A percentile compares a stretch with the other conserved stretches of the same genome.
These are phyloP conservation scores for Drosophila miranda DNA, from an alignment of 1,140 invertebrate genomes.

Conservation along the genomic window DNA sequence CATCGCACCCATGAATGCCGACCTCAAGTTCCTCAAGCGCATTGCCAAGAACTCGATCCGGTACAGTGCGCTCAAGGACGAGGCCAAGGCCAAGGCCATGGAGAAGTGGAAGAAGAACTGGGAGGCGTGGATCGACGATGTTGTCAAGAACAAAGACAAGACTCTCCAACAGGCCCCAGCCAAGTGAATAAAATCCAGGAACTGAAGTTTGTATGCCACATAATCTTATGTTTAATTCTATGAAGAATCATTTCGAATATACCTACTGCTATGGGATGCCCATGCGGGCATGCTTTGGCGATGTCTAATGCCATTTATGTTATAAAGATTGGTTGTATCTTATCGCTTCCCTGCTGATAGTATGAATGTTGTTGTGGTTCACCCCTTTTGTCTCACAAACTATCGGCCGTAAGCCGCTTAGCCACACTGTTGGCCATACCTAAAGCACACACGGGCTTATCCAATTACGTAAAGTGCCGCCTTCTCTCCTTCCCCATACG, in stretches of 20 bases:
- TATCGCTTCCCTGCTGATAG: no score
- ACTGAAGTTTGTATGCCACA: no score
- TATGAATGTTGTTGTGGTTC: no score
- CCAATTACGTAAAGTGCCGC: constrained; percentile 18
- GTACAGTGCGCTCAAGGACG: constrained; percentile 83
- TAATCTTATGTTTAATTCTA: no score
- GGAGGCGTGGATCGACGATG: constrained; percentile 52
- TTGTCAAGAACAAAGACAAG: constrained; percentile 21
- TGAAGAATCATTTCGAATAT: no score
- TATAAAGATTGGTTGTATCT: no score
- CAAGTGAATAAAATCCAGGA: not conserved
- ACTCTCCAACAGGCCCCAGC: not conserved
- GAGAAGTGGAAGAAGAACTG: constrained; percentile 66
- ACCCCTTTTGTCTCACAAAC: no score
- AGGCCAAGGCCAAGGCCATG: constrained; percentile 47
- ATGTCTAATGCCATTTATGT: no score
- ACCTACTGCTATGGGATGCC: no score
- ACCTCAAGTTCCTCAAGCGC: constrained; percentile 89
- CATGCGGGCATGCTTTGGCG: no score
- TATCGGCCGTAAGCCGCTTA: no score
- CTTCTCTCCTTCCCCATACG: not conserved
- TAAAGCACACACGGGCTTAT: not conserved
- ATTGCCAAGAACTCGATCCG: constrained; percentile 89
- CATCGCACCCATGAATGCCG: constrained; percentile 87
- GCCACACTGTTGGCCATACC: no score